Percentiles rank a stretch among this genome's conserved stretches.
Conservation (phyloP, 2,888 invertebrate species). For the Hoplodrina blanda region DNA sequence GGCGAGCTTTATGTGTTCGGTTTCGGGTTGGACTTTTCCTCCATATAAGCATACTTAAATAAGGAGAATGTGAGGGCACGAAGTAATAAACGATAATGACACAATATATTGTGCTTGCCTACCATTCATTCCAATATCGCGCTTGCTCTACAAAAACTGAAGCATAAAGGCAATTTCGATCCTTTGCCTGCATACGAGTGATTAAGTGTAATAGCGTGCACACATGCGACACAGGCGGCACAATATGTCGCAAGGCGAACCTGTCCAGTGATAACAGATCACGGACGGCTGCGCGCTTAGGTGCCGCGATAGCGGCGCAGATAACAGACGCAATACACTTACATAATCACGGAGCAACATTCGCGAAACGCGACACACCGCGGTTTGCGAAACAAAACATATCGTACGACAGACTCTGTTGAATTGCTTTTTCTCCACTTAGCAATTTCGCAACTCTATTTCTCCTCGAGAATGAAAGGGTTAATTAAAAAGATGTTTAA, state of each 20-base stretch:
- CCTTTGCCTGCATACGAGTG: conserved; percentile 60
- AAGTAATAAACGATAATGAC: conserved; percentile 35
- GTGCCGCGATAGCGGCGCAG: conserved; percentile 65
- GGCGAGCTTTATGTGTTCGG: conserved; percentile 34
- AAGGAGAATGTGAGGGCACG: conserved; percentile 25
- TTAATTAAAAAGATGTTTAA: conserved; percentile 21
- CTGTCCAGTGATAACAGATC: conserved; percentile 78
- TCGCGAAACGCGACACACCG: conserved; percentile 55
- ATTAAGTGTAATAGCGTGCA: conserved; percentile 67
- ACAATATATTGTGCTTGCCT: conserved; percentile 19
- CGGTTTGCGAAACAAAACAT: conserved; percentile 57
- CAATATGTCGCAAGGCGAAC: conserved; percentile 78
- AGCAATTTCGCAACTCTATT: conserved; percentile 29
- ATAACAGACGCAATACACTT: conserved; percentile 64
- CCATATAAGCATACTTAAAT: conserved; percentile 30
- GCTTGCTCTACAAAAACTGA: conserved; percentile 37
- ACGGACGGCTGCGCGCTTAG: conserved; percentile 70
- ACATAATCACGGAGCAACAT: conserved; percentile 62
- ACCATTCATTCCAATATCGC: conserved; percentile 31
- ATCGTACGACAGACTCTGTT: conserved; percentile 32
- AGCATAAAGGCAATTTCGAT: conserved; percentile 39
- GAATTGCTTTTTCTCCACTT: conserved; percentile 26
- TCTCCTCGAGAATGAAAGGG: conserved; percentile 11
- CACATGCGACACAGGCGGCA: conserved; percentile 73
- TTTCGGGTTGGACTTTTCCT: conserved; percentile 29